phyloP scores from a whole-genome alignment of 2,797 vertebrate genomes.

The Phataginus tetradactyla region DNA sequence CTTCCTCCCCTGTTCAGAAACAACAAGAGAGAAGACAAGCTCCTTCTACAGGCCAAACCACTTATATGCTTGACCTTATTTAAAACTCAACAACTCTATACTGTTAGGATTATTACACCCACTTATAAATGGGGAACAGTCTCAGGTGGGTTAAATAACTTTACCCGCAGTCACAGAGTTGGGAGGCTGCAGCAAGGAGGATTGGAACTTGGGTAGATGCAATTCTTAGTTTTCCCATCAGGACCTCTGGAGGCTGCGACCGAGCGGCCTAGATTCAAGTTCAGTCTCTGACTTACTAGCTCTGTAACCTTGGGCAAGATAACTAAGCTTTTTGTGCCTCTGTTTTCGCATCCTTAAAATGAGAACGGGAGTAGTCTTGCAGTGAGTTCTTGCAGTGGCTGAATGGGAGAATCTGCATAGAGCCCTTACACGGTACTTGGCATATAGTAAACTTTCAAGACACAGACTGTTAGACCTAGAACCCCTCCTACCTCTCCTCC shows the following conservation, averaged over 20 bases:
- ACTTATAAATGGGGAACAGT: background rate
- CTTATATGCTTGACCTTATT: background rate
- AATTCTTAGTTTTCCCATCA: background rate
- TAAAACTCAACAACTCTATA: background rate
- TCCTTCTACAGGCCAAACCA: background rate
- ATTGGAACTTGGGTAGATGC: background rate
- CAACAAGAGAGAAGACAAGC: background rate
- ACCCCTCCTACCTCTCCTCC: accelerated
- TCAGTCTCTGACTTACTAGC: background rate
- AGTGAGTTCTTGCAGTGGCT: background rate
- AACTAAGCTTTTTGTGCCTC: background rate
- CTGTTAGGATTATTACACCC: background rate
- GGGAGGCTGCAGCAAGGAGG: background rate
- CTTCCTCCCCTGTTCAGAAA: background rate
- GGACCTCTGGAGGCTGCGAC: background rate
- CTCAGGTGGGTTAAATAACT: background rate
- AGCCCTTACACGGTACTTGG: background rate
- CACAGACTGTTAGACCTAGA: background rate
- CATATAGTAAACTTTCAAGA: background rate
- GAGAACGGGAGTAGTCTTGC: background rate
- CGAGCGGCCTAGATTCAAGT: background rate
- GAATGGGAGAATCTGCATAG: background rate
- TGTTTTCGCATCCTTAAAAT: slow-evolving; percentile 31
- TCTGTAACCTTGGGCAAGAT: background rate
- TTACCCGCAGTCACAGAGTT: background rate